phyloP scores from a whole-genome alignment of 2,113 vertebrate genomes.

The Cisticola juncidis region DNA sequence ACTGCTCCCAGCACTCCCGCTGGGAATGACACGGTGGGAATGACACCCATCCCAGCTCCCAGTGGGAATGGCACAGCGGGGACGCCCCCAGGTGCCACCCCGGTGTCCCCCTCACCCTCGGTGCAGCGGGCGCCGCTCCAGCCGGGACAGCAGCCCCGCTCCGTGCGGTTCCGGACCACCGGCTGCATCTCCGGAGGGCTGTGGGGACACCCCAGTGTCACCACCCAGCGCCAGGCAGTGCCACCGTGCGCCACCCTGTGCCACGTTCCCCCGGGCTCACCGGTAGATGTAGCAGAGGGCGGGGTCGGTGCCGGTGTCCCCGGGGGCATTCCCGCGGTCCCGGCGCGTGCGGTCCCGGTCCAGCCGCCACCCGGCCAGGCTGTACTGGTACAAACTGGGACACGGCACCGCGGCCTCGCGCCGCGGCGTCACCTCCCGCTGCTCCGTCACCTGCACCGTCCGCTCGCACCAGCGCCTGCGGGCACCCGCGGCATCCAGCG shows the following conservation, averaged over 20 bases:
- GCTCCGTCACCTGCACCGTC: neutral
- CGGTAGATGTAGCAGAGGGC: constrained; percentile 83
- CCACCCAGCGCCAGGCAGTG: neutral
- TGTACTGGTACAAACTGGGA: neutral
- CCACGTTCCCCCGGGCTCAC: constrained; percentile 58
- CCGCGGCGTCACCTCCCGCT: neutral
- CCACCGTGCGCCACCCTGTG: accelerated
- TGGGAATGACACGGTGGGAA: neutral
- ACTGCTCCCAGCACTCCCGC: neutral
- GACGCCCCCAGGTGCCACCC: neutral
- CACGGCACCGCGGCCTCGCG: neutral
- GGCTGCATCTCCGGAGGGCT: constrained; percentile 78
- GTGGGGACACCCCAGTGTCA: neutral
- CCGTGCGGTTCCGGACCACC: constrained; percentile 72
- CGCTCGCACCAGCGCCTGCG: neutral
- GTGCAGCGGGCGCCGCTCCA: constrained; percentile 83
- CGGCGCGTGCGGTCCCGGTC: neutral
- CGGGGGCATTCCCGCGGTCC: neutral
- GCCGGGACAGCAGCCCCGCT: constrained; percentile 82
- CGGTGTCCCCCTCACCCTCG: constrained; percentile 68
- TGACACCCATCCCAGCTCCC: neutral
- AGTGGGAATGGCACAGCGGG: accelerated
- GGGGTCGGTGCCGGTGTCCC: neutral
- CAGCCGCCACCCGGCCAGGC: neutral
- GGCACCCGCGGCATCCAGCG: too few species aligned